phyloP scores from a whole-genome alignment of 1,140 invertebrate species.

The Delia radicum region DNA sequence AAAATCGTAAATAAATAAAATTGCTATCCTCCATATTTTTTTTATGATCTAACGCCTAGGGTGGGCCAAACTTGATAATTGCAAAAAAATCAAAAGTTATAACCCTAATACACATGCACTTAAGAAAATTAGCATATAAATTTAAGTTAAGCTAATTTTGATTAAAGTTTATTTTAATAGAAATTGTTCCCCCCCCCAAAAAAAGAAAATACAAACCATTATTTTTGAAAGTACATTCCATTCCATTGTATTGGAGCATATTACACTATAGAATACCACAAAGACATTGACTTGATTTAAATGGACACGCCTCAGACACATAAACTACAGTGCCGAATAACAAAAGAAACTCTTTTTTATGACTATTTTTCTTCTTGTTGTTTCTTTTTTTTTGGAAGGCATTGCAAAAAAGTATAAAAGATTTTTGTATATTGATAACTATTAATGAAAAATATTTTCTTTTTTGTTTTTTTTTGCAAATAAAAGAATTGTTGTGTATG shows the following conservation, averaged over 20 bases:
- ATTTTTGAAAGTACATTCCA: not conserved
- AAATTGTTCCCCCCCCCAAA: not conserved
- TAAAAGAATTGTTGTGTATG: too few relatives aligned
- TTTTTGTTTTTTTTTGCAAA: not conserved
- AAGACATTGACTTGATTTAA: conserved; percentile 24
- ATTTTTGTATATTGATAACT: not conserved
- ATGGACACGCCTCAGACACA: conserved; percentile 21
- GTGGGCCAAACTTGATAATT: too few relatives aligned
- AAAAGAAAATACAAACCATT: too few relatives aligned
- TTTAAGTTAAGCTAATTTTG: not conserved
- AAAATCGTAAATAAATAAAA: too few relatives aligned
- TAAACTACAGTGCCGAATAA: conserved; percentile 10
- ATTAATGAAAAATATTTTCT: not conserved
- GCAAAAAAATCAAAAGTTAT: too few relatives aligned
- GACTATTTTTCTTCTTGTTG: not conserved
- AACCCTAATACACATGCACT: not conserved
- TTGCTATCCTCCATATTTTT: too few relatives aligned
- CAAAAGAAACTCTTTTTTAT: not conserved
- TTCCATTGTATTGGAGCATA: not conserved
- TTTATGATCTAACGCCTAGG: too few relatives aligned
- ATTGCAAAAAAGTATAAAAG: not conserved
- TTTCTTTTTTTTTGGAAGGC: not conserved
- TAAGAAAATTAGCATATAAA: not conserved
- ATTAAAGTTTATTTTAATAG: not conserved
- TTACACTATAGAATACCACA: conserved; percentile 3